Base-by-base conservation (phyloP, 1,140 invertebrate species). In the Lerema accius region DNA sequence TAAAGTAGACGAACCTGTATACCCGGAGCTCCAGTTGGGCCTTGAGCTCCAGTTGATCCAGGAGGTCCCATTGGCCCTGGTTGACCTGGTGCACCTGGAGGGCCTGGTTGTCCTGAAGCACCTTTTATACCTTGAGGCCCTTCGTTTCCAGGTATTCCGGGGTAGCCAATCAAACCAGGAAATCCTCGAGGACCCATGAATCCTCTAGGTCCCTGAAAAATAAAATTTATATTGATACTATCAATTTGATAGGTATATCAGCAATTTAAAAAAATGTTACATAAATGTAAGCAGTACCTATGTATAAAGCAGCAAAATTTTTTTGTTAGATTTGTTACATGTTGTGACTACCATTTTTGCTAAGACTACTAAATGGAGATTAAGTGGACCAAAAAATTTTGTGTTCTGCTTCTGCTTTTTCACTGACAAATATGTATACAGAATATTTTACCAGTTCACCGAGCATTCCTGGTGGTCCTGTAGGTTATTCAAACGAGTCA, bases 181-280 rank as follows among this genome's bases (percentile, higher is more conserved):
- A 96, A 95, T 37, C 96, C 96, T 82, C 95, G 90, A 4, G 95
- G 93, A 5, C 96, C 96, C 61, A 94, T 93, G 82, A 97, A 96
- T 10, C 95, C 95, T 87, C 95, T 86, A 0, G 95, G 95, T n/a
- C 96, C 96, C 95, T 96, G 71, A 63, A 86, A 7, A 26, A 15
- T 35, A 53, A 63, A 49, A 19, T 37, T 26, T 53, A n/a, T 37
- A n/a, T n/a, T n/a, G n/a, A n/a, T n/a, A n/a, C n/a, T n/a, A n/a
- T n/a, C n/a, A n/a, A n/a, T n/a, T n/a, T n/a, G n/a, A n/a, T n/a
- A n/a, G n/a, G n/a, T n/a, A n/a, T n/a, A n/a, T n/a, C n/a, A n/a
- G n/a, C n/a, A n/a, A n/a, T n/a, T n/a, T n/a, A n/a, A n/a, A n/a
- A n/a, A n/a, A n/a, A n/a, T n/a, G n/a, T n/a, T n/a, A n/a, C n/a